A percentile compares a stretch with the other conserved stretches of the same genome.
Conservation (phyloP, 2,113 vertebrate genomes). For the Myocastor coypus region DNA sequence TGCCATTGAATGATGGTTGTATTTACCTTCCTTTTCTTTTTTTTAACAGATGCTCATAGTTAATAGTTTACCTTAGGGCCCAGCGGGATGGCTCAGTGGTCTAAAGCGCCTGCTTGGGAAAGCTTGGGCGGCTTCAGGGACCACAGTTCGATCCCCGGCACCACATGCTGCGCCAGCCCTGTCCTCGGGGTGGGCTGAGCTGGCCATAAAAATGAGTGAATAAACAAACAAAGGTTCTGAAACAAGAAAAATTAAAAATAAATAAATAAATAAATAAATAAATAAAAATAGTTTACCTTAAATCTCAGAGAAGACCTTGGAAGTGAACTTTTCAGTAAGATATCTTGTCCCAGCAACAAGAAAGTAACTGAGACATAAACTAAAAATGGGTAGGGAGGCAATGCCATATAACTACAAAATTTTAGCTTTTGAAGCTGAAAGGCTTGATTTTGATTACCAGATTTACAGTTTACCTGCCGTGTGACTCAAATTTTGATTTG, state of each 20-base stretch:
- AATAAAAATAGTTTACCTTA: not conserved
- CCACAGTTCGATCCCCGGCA: no score
- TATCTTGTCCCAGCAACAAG: not conserved
- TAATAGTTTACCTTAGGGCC: not conserved
- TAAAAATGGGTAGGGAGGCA: not conserved
- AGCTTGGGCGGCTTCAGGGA: no score
- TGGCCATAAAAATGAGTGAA: no score
- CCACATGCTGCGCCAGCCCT: no score
- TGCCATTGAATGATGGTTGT: not conserved
- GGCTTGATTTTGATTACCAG: slow-evolving; percentile 19
- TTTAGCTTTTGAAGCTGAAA: slow-evolving; percentile 50
- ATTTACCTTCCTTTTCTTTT: not conserved
- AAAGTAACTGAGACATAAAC: not conserved
- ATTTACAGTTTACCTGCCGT: not conserved
- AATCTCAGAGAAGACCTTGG: not conserved
- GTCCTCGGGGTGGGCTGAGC: no score
- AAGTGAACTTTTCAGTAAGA: not conserved
- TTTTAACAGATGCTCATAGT: not conserved
- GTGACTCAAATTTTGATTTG: slow-evolving; percentile 27
- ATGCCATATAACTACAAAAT: not conserved
- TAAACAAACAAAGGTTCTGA: no score
- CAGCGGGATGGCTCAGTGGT: no score
- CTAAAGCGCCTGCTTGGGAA: no score
- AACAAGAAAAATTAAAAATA: no score
- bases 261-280: no score